These are phyloP conservation scores for Catalaphyllia jardinei DNA, from an alignment of 64 coral and sea anemone genomes.

Conservation along the genomic window DNA sequence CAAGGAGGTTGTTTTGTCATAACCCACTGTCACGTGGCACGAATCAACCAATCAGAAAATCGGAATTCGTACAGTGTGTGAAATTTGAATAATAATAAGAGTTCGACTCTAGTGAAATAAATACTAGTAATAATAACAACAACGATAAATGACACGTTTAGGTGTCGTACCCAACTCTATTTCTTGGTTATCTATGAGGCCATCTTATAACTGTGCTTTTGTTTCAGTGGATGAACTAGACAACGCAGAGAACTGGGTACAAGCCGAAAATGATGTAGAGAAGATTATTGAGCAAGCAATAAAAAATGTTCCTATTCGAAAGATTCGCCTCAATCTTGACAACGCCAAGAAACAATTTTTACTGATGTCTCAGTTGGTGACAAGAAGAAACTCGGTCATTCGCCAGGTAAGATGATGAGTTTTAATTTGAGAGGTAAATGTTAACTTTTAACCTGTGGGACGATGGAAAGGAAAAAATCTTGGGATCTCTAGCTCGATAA, in stretches of 20 bases:
- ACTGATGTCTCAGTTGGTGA: conserved; percentile 63
- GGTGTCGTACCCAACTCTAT: too few species aligned
- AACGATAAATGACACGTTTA: too few species aligned
- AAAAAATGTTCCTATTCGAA: conserved; percentile 60
- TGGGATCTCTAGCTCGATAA: too few species aligned
- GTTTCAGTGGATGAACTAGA: conserved; percentile 70
- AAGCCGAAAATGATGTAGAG: conserved; percentile 27
- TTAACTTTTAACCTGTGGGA: not conserved
- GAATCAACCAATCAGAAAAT: too few species aligned
- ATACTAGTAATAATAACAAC: too few species aligned
- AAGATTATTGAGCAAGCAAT: conserved; percentile 66
- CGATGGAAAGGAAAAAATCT: too few species aligned
- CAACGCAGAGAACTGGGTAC: conserved; percentile 54
- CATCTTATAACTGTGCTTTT: not conserved
- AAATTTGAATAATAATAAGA: too few species aligned
- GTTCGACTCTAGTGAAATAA: too few species aligned
- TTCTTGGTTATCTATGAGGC: too few species aligned
- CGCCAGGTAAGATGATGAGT: conserved; percentile 2
- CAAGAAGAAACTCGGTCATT: conserved; percentile 54
- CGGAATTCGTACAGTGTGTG: too few species aligned
- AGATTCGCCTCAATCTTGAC: conserved; percentile 31
- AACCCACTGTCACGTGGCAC: too few species aligned
- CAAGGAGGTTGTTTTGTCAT: too few species aligned
- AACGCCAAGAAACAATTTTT: conserved; percentile 74
- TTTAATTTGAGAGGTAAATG: not conserved